These are phyloP conservation scores for Helogale parvula DNA, from an alignment of 2,113 vertebrate genomes.

Conservation along the genomic window DNA sequence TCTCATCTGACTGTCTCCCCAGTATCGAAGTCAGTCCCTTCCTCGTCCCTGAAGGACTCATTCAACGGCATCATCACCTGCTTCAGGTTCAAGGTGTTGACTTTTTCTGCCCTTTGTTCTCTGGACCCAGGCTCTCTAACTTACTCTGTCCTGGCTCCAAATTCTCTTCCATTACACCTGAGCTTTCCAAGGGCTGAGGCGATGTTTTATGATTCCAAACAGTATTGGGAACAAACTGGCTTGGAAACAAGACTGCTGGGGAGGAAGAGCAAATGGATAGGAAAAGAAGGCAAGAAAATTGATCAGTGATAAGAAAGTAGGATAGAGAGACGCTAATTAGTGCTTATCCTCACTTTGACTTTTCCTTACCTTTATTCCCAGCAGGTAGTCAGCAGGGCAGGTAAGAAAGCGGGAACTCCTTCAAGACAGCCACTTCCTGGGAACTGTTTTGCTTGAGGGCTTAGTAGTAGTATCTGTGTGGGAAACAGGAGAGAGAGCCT, in stretches of 20 bases:
- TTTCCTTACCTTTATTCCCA: neutral
- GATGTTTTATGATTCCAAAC: neutral
- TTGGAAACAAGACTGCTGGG: neutral
- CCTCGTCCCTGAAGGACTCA: neutral
- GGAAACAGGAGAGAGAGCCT: neutral
- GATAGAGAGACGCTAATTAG: neutral
- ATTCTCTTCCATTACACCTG: neutral
- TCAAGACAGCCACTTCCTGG: neutral
- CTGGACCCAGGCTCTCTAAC: neutral
- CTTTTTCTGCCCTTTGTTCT: neutral
- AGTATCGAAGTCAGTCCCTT: neutral
- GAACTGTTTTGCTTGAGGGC: neutral
- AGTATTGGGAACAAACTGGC: neutral
- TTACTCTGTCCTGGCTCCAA: neutral
- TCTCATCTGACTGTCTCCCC: neutral
- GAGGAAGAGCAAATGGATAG: no score
- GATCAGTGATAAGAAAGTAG: neutral
- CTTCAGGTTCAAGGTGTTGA: neutral
- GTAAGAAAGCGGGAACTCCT: neutral
- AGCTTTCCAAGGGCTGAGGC: neutral
- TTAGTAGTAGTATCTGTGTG: neutral
- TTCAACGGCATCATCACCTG: no score
- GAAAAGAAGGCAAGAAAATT: neutral
- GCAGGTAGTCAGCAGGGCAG: neutral
- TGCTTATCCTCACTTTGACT: neutral